Evolutionary conservation across 2,797 vertebrate species (phyloP), one percentile per base, ranked within the genome.

Genomic region (Epinephelus coioides): DNA sequence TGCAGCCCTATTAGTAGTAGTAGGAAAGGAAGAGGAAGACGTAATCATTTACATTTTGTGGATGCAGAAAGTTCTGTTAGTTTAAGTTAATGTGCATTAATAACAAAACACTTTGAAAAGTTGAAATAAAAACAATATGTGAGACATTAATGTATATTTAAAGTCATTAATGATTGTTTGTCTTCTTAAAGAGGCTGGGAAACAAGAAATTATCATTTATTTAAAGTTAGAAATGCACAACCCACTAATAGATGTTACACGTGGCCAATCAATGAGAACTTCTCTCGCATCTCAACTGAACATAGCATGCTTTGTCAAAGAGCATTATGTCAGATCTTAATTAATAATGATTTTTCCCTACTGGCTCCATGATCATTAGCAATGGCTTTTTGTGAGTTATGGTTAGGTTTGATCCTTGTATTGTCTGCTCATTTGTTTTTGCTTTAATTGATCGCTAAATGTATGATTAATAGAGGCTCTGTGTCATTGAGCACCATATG

Each of bases 371-470:
- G 89, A 91, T 91, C 90, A 88, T 91, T 93, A 92, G 92, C 87
- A 92, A 94, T 91, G 90, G 82, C 81, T 90, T 94, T 96, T 96
- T 97, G 95, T 98, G 96, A 98, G 96, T 97, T 97, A 97, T 96
- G 96, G 95, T 97, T 95, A 94, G 95, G 93, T 97, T 97, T 96
- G 95, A 94, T 94, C 93, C 92, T 94, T 94, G 92, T 96, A 96
- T 96, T 96, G 96, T 96, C 96, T 95, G 93, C 96, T 97, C 95
- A 97, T 99, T 97, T 97, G 97, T 97, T 97, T 97, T 91, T 95
- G 94, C 95, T 96, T 96, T 97, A 98, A 97, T 98, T 97, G 97
- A 98, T 97, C 92, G 95, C 95, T 96, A 96, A 94, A 95, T 95
- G 92, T 91, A 89, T 97, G 97, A 98, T 97, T 96, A 97, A 98